Evolutionary conservation across 2,113 vertebrate genomes (phyloP).

Genomic region (Oncorhynchus gorbuscha): DNA sequence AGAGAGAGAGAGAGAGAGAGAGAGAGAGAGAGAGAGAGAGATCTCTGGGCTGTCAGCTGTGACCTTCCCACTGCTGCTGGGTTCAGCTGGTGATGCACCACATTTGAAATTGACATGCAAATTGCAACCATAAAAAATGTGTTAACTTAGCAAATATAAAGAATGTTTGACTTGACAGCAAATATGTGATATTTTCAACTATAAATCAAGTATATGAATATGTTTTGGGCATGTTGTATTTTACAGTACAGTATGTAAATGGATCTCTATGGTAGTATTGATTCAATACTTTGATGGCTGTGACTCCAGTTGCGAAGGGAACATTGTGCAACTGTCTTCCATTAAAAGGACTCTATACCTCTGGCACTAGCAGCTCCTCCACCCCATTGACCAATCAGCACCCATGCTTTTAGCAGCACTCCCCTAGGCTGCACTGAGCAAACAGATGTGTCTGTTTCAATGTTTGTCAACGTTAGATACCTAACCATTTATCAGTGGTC

Average conservation of each 20-base stretch:
- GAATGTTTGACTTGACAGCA: not conserved
- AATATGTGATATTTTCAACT: not conserved
- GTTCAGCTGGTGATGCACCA: slow-evolving; percentile 52
- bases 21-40: too few species aligned
- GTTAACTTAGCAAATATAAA: not conserved
- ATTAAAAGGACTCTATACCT: slow-evolving; percentile 58
- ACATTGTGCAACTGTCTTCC: slow-evolving; percentile 69
- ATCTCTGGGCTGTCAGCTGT: slow-evolving; percentile 54
- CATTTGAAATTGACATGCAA: slow-evolving; percentile 11
- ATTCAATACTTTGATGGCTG: slow-evolving; percentile 44
- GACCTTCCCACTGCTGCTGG: slow-evolving; percentile 65
- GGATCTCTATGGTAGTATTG: slow-evolving; percentile 24
- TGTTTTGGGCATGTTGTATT: slow-evolving; percentile 13
- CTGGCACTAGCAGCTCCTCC: slow-evolving; percentile 50
- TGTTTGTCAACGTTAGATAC: slow-evolving; percentile 78
- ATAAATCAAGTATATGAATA: not conserved
- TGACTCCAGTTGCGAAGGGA: slow-evolving; percentile 50
- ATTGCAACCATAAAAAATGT: slow-evolving; percentile 22
- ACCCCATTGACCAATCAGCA: slow-evolving; percentile 72
- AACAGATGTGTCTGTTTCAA: slow-evolving; percentile 72
- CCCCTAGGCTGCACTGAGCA: slow-evolving; percentile 65
- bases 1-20: too few species aligned
- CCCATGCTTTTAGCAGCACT: slow-evolving; percentile 75
- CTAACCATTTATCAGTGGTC: slow-evolving; percentile 76
- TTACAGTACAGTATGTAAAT: not conserved